Percentiles rank a stretch among this genome's conserved stretches.
Evolutionary conservation across 2,797 vertebrate genomes (phyloP).

Genomic region (Rhinoraja longicauda): DNA sequence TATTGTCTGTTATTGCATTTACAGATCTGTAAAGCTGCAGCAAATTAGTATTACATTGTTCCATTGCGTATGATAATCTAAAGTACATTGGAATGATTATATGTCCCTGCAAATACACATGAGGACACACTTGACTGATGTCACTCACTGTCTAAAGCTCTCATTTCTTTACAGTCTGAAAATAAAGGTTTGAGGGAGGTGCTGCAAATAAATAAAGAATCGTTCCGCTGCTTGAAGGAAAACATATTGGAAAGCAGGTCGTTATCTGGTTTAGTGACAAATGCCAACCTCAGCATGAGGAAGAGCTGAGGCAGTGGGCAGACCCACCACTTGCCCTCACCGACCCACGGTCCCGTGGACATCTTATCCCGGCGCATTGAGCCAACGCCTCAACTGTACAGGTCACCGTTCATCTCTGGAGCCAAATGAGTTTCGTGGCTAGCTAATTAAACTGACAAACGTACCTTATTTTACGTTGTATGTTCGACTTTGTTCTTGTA

Average conservation of each 20-base stretch:
- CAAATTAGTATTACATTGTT: no score
- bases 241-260: conserved; percentile 77
- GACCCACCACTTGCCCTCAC: conserved; percentile 1
- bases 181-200: conserved; percentile 87
- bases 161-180: conserved; percentile 70
- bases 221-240: conserved; percentile 80
- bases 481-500: conserved; percentile 19
- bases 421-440: background rate
- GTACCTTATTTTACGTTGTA: background rate
- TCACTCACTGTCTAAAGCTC: conserved; percentile 40
- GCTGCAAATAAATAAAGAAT: conserved; percentile 90
- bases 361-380: background rate
- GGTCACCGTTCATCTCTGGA: conserved; percentile 5
- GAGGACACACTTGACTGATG: no score
- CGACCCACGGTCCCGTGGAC: background rate
- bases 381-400: background rate
- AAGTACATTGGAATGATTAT: no score
- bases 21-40: no score
- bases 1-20: no score
- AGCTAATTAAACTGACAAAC: conserved; percentile 25
- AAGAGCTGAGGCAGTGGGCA: conserved; percentile 66
- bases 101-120: no score
- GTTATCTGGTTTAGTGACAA: conserved; percentile 77
- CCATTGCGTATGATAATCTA: no score
- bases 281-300: conserved; percentile 75